Evolutionary conservation across 2,113 vertebrate species (phyloP).

Genomic region (Halcyon senegalensis): DNA sequence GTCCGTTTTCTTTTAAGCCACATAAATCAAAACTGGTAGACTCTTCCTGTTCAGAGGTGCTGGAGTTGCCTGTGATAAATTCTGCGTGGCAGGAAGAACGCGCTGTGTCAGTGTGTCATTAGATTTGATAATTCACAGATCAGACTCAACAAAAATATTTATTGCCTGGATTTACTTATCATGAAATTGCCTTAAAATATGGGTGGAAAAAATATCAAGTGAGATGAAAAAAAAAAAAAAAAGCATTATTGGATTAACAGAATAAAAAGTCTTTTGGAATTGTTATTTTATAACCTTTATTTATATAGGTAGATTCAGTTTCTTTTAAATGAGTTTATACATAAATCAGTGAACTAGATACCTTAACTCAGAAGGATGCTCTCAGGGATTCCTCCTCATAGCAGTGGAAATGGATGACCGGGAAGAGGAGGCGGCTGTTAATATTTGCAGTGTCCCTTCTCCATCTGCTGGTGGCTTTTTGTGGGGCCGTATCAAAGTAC

Average conservation of each 20-base stretch:
- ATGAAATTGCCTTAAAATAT: constrained; percentile 44
- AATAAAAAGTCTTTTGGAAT: constrained; percentile 10
- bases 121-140: constrained; percentile 42
- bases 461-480: neutral
- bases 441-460: neutral
- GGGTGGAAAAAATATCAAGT: neutral
- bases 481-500: neutral
- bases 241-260: constrained; percentile 54
- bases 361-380: neutral
- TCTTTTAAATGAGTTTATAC: constrained; percentile 4
- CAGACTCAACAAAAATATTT: constrained; percentile 40
- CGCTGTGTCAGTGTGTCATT: constrained; percentile 3
- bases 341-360: constrained; percentile 13
- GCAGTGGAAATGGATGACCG: neutral
- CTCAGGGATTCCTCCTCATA: neutral
- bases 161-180: constrained; percentile 62
- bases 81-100: neutral
- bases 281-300: constrained; percentile 13
- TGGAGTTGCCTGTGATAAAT: neutral
- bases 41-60: neutral
- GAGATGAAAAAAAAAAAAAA: neutral
- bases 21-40: neutral
- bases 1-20: neutral
- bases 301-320: constrained; percentile 19
- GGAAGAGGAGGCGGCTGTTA: neutral